Conservation (phyloP, 2,888 invertebrate genomes). For the Caenorhabditis wallacei region DNA sequence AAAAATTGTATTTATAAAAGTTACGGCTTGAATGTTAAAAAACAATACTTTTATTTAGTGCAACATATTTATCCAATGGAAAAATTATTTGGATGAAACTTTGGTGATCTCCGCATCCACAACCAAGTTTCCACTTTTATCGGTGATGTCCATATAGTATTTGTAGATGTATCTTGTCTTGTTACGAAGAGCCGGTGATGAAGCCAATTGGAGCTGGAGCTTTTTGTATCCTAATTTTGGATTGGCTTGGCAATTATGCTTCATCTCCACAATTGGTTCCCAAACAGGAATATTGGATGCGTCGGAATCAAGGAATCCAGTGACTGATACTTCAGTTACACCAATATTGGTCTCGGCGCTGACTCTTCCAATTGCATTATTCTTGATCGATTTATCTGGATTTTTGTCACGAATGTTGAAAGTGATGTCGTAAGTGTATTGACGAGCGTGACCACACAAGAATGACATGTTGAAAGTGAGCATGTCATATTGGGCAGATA, state of each 20-base stretch:
- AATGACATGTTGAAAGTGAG: slow-evolving; percentile 44
- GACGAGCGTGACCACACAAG: slow-evolving; percentile 17
- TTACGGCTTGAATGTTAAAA: too few relatives aligned
- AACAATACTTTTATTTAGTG: too few relatives aligned
- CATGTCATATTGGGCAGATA: slow-evolving; percentile 30
- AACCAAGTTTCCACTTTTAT: slow-evolving; percentile 9
- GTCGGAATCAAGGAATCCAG: slow-evolving; percentile 33
- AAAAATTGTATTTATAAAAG: too few relatives aligned
- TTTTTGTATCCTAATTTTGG: slow-evolving; percentile 6
- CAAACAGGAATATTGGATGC: slow-evolving; percentile 19
- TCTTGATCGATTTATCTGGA: background rate
- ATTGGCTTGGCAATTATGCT: slow-evolving; percentile 20
- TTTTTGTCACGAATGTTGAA: slow-evolving; percentile 38
- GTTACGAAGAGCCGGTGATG: slow-evolving; percentile 24
- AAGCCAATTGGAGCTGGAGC: slow-evolving; percentile 22
- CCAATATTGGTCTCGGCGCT: too few relatives aligned
- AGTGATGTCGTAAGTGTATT: slow-evolving; percentile 27
- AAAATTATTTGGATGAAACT: background rate
- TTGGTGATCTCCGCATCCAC: slow-evolving; percentile 24
- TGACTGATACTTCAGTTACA: background rate
- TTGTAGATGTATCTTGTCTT: slow-evolving; percentile 31
- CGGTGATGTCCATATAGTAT: slow-evolving; percentile 42
- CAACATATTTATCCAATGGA: background rate
- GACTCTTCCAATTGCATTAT: background rate
- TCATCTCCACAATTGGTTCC: slow-evolving; percentile 30